Base-by-base conservation (phyloP, 2,113 vertebrate genomes). In the Dicentrarchus labrax region DNA sequence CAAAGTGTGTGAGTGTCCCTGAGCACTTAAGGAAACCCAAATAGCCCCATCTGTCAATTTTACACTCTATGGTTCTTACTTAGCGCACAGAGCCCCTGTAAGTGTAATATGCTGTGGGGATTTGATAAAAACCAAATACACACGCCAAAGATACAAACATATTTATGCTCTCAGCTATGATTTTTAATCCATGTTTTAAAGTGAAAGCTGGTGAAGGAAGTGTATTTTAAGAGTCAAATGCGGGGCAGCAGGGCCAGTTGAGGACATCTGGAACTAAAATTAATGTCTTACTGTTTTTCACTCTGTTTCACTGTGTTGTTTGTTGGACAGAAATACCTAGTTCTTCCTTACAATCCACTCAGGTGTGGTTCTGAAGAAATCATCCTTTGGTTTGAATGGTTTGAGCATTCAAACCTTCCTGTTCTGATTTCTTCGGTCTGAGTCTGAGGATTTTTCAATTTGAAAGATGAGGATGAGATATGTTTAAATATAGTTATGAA, bases 41-140 rank as follows among this genome's bases (percentile, higher is more conserved):
- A 88, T 79, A 93, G 85, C 82, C 64, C 92, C 91, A 94, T 93
- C 92, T 94, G 91, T 93, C 91, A 86, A 64, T 86, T 86, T 89
- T 86, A 88, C 88, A 91, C 82, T 91, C 41, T 50, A 67, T 83
- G 82, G 68, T 72, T 91, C 86, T 92, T 94, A 92, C 91, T 93
- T 89, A 93, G 90, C 51, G 30, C 78, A 71, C 83, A 85, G 51
- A 64, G 81, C 65, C 78, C 43, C 83, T 73, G 82, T 89, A 88
- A 86, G 65, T 86, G 90, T 91, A 86, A 91, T 69, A 77, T 90
- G 89, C 90, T 85, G 75, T 66, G 47, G 77, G 92, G 91, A 91
- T 94, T 93, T 93, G 9, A 86, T 86, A 79, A 84, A 83, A 89
- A 77, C 17, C 83, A 91, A 88, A 86, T 80, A 88, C 86, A 74